Percentiles rank a stretch among this genome's conserved stretches.
These are phyloP conservation scores for Harpagifer antarcticus DNA, from an alignment of 2,797 vertebrate species.

Conservation along the genomic window DNA sequence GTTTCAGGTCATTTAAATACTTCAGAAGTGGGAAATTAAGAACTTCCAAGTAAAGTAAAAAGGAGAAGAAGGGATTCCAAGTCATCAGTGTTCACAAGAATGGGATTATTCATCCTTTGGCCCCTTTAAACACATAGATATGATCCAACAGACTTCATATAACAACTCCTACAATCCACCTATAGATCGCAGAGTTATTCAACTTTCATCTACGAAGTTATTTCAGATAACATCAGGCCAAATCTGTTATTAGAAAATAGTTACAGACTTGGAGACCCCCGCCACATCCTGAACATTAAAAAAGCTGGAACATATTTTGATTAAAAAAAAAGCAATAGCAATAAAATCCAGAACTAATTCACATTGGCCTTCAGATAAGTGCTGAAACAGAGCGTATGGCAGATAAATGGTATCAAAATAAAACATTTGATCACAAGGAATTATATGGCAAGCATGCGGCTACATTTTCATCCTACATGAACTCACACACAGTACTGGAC, in stretches of 20 bases:
- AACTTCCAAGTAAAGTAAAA: constrained; percentile 63
- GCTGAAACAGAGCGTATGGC: constrained; percentile 55
- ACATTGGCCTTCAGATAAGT: constrained; percentile 63
- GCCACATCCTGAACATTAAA: constrained; percentile 35
- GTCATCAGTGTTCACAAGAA: constrained; percentile 51
- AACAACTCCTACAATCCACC: constrained; percentile 53
- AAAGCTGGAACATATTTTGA: constrained; percentile 27
- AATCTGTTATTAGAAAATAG: constrained; percentile 45
- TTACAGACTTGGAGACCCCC: constrained; percentile 77
- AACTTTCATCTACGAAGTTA: constrained; percentile 15
- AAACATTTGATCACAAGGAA: constrained; percentile 72
- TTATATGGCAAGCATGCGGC: constrained; percentile 87
- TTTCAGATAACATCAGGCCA: constrained; percentile 35
- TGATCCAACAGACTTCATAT: constrained; percentile 56
- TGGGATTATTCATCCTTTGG: constrained; percentile 56
- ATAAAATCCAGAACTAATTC: constrained; percentile 52
- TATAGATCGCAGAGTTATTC: constrained; percentile 44
- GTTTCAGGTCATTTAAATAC: constrained; percentile 72
- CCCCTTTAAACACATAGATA: constrained; percentile 49
- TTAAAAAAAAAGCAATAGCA: constrained; percentile 19
- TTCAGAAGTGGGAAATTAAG: constrained; percentile 65
- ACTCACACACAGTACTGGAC: constrained; percentile 86
- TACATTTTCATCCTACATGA: constrained; percentile 86
- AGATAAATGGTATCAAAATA: constrained; percentile 52
- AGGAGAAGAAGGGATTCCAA: constrained; percentile 74